Base-by-base conservation (phyloP, 2,113 vertebrate genomes). In the Salvelinus sp. region DNA sequence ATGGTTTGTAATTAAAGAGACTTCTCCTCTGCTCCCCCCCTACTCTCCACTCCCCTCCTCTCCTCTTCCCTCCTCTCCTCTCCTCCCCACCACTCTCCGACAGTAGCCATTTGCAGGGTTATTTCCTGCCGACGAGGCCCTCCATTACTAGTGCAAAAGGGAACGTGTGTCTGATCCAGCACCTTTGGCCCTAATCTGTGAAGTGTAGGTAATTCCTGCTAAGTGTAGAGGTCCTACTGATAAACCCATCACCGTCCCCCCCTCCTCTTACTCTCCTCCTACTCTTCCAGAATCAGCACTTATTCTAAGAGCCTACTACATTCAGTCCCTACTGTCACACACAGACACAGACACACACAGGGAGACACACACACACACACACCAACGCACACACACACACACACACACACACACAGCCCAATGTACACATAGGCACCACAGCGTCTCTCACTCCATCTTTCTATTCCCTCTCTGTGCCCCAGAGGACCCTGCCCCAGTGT, bases 1-100 rank as follows among this genome's bases (percentile, higher is more conserved):
- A 72, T 83, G 83, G 79, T 87, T 77, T 86, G 87, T 89, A 90
- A 91, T 92, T 92, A 92, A 91, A 88, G 85, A 83, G 82, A 76
- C 76, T 82, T 72, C 79, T 18, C 14, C 72, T 76, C 54, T 3
- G 38, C 58, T 60, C 20, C 0, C 50, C 50, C 14, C 50, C 30
- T 1, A 1, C 6, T 7, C 7, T 9, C 38, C 38, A 0, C 50
- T 54, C 50, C 50, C 1, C 50, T 16, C 14, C 72, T 76, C 50
- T 3, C 47, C n/a, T 60, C 20, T 14, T 7, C 57, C 6, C 18
- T 60, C 0, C 16, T 7, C n/a, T 60, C 16, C 4, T 60, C 57
- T n/a, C 18, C 57, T 58, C 1, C 10, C 14, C 50, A 18, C 14
- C 50, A 7, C 18, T 22, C 9, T 54, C 50, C 16, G 50, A 62